Conservation (phyloP, 2,888 invertebrate genomes). For the Drosophila mulleri region DNA sequence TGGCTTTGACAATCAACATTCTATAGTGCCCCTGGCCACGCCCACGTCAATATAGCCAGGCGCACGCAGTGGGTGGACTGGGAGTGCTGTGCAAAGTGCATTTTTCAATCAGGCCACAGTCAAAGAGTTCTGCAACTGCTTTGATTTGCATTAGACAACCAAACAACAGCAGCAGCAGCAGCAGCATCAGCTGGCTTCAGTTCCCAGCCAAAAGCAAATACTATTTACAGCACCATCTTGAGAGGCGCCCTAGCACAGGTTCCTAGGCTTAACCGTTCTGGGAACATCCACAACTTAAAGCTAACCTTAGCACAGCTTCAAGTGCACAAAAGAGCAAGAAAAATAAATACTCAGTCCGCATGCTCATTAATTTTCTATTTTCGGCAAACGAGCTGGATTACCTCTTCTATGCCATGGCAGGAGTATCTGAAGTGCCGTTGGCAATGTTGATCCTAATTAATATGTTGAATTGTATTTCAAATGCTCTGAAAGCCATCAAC, state of each 20-base stretch:
- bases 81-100: conserved; percentile 24
- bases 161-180: conserved; percentile 16
- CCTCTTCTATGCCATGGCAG: not conserved
- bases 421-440: conserved; percentile 8
- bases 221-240: conserved; percentile 34
- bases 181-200: conserved; percentile 22
- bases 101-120: conserved; percentile 39
- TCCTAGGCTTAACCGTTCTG: not conserved
- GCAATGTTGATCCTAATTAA: conserved; percentile 52
- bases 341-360: conserved; percentile 17
- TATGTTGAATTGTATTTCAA: conserved; percentile 43
- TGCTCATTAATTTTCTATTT: conserved; percentile 21
- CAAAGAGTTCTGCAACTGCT: conserved; percentile 25
- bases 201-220: conserved; percentile 35
- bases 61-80: not conserved
- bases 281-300: not conserved
- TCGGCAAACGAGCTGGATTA: not conserved
- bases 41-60: conserved; percentile 32
- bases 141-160: conserved; percentile 26
- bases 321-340: conserved; percentile 15
- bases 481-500: conserved; percentile 8
- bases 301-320: not conserved
- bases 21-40: conserved; percentile 36
- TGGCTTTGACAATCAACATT: conserved; percentile 56
- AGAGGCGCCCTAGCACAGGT: conserved; percentile 1